A percentile compares a stretch with the other conserved stretches of the same genome.
Evolutionary conservation across 2,113 vertebrate genomes (phyloP).

Genomic region (Otocyon megalotis): DNA sequence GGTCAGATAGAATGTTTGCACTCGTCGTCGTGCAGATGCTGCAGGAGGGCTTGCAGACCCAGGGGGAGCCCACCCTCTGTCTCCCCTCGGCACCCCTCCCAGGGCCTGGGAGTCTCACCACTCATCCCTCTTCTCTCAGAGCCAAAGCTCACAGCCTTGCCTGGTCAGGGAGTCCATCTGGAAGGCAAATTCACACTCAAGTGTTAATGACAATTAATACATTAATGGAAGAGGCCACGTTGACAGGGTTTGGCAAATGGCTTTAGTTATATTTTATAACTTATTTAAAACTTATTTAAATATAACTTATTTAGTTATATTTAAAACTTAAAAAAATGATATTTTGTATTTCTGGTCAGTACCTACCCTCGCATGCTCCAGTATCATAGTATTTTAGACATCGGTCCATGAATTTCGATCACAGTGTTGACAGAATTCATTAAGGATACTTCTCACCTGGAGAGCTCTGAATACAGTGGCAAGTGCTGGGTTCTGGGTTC

Average conservation of each 20-base stretch:
- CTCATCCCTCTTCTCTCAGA: background rate
- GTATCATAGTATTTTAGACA: background rate
- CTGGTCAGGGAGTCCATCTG: background rate
- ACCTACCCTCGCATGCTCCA: background rate
- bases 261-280: background rate
- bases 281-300: no score
- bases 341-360: background rate
- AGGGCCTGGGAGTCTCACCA: background rate
- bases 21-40: background rate
- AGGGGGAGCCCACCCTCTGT: no score
- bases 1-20: background rate
- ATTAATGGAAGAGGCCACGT: background rate
- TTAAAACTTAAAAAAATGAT: background rate
- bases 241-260: background rate
- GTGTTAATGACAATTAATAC: background rate
- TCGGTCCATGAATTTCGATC: background rate
- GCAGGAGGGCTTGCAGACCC: background rate
- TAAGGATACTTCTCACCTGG: background rate
- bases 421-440: background rate
- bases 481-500: background rate
- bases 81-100: background rate
- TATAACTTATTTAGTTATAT: no score
- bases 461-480: background rate
- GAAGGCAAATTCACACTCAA: background rate
- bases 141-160: background rate